Evolutionary conservation across 2,113 vertebrate genomes (phyloP), one percentile per base, ranked within the genome.

Genomic region (Lathamus discolor): DNA sequence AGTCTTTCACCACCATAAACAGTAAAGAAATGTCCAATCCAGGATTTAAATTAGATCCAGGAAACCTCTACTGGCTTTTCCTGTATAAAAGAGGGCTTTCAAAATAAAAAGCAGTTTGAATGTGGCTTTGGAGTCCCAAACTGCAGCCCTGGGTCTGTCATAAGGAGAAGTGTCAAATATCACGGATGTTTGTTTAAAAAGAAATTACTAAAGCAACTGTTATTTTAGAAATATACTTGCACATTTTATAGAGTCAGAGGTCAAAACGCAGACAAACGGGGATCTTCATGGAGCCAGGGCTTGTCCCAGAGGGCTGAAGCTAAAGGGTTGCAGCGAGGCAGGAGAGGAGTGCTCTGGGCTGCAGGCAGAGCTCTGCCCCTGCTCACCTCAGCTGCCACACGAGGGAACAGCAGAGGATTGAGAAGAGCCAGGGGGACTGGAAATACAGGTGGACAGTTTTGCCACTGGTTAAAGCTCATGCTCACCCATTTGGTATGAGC

Each of bases 31-130:
- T 2, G 3, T 28, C 69, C n/a, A 54, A 4, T 44, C 37, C 13
- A 10, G 69, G 43, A 35, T 68, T 94, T 88, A 88, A 93, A 86
- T 88, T 88, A 88, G 64, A 74, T 48, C 22, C 80, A 81, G 88
- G 83, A 95, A 86, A 67, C 39, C 41, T 82, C 90, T 92, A 33
- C 86, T 93, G 25, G 72, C 35, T 74, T 72, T 92, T 86, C 64
- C 52, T 61, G 27, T 37, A 37, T 52, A 61, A 77, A 73, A 51
- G 27, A 49, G 1, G 23, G 3, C 28, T 24, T 93, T 69, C 17
- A 44, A 91, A 93, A 73, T 44, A 57, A 72, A 61, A 85, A 18
- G 14, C n/a, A 35, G 11, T 64, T 90, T 61, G 35, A 79, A 72
- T 62, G 52, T 72, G 73, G 88, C 11, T 88, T 83, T 74, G 28